A percentile compares a stretch with the other conserved stretches of the same genome.
Evolutionary conservation across 1,140 invertebrate species (phyloP).

Genomic region (Pygmarrhopalites habei): DNA sequence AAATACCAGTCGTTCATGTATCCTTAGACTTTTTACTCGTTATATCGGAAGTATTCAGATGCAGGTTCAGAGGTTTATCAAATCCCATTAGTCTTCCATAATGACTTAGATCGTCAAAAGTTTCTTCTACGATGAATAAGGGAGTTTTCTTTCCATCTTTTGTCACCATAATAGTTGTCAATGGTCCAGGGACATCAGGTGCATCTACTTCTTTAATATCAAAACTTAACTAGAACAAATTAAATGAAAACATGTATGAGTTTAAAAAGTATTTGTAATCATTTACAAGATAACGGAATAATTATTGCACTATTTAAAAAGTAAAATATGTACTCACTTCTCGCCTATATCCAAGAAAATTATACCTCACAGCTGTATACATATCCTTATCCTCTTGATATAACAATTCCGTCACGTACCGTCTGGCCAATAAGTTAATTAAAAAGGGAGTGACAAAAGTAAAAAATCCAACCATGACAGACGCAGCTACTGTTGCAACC

Average conservation of each 20-base stretch:
- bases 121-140: constrained; percentile 64
- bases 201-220: constrained; percentile 64
- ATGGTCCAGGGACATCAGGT: constrained; percentile 70
- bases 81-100: constrained; percentile 81
- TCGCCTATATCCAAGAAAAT: constrained; percentile 51
- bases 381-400: constrained; percentile 53
- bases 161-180: constrained; percentile 69
- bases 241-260: not conserved
- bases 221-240: constrained; percentile 60
- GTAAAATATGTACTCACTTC: not conserved
- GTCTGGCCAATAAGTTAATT: constrained; percentile 72
- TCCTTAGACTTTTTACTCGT: not conserved
- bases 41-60: not conserved
- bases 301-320: not conserved
- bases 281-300: no score
- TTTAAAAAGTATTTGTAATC: not conserved
- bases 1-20: no score
- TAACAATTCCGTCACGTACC: constrained; percentile 70
- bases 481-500: constrained; percentile 52
- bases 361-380: constrained; percentile 62
- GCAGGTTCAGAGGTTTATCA: constrained; percentile 74
- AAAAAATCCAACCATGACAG: constrained; percentile 63
- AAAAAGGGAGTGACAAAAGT: constrained; percentile 73
- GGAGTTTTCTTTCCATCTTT: constrained; percentile 46
- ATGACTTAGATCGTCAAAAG: constrained; percentile 61